Evolutionary conservation across 2,113 vertebrate species (phyloP), one percentile per base, ranked within the genome.

Genomic region (Neofelis nebulosa): DNA sequence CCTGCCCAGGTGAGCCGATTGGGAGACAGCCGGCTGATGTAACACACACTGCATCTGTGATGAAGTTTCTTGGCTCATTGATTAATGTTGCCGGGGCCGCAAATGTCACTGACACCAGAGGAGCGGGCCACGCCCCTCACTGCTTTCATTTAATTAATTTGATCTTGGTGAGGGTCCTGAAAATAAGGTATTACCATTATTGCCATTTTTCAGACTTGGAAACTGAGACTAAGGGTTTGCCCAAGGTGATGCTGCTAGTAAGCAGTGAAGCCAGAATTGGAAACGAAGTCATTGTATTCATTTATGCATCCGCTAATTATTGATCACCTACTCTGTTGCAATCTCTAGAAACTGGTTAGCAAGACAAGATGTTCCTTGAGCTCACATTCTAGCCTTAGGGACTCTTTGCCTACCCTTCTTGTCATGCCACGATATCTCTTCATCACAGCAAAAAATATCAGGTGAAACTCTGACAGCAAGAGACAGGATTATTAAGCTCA

Each of bases 191-290:
- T n/a, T 76, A n/a, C 27, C 89, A 48, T 91, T 52, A 38, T 73
- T 57, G 6, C 33, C 18, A 52, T 89, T 95, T 94, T 95, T 23
- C 73, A 81, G 74, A 66, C 36, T 94, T 94, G 48, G 18, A 94
- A 86, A 94, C 23, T 41, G 4, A 79, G 36, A 68, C 25, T 63
- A 9, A 76, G 25, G 29, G 38, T 15, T 88, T 91, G 18, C 27
- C 48, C 76, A 52, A 65, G 45, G 16, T 13, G 4, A 63, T 21
- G 2, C 63, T 85, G 8, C 16, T 55, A 27, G 63, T 21, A 92
- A 82, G 31, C 27, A 33, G 7, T n/a, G 41, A 94, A 92, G 16
- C 27, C 57, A 93, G 27, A 89, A 74, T 12, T 69, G 66, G 55
- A 87, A 52, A 80, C 4, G 10, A 92, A 87, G 6, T 33, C 19